Evolutionary conservation across 2,797 vertebrate genomes (phyloP), one percentile per base, ranked within the genome.

Genomic region (Avahi laniger): DNA sequence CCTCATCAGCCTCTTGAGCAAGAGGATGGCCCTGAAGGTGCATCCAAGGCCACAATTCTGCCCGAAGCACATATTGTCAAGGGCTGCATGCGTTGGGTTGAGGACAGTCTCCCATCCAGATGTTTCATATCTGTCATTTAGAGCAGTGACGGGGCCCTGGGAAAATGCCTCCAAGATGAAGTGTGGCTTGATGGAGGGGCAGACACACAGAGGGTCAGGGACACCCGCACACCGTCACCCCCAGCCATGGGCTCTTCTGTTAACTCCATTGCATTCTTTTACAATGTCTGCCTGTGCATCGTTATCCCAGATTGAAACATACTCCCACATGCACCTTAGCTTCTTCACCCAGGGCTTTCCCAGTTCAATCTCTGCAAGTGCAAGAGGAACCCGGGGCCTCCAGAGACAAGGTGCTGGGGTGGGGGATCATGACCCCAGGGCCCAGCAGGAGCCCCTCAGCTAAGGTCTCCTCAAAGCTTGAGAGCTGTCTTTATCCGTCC

Each of bases 401-500:
- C 8, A 38, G 70, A 90, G 72, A 54, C 0, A 4, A 70, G 24
- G 48, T 22, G 3, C 43, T 63, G 20, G 28, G 59, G 41, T 54
- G 8, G 2, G 54, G 72, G 41, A 82, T 38, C 30, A 30, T 8
- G 10, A 41, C 59, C 69, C 78, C 30, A 33, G 89, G 26, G 54
- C 24, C 82, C 7, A 0, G 72, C 89, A 88, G 93, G 75, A 57
- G 75, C 48, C 30, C 52, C 30, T 73, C 28, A 59, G n/a, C 82
- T 4, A 73, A 96, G 92, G 88, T 69, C n/a, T 52, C 92, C 87
- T 33, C 28, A 85, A 96, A 95, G 0, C 2, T 59, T 96, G 91
- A 87, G 63, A 65, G 79, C 81, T 97, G 93, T 93, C 69, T 97
- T 96, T 97, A 97, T 97, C 93, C 91, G n/a, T 80, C 75, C 83